Conservation (phyloP, 2,888 invertebrate species). For the Trichopoda pennipes region DNA sequence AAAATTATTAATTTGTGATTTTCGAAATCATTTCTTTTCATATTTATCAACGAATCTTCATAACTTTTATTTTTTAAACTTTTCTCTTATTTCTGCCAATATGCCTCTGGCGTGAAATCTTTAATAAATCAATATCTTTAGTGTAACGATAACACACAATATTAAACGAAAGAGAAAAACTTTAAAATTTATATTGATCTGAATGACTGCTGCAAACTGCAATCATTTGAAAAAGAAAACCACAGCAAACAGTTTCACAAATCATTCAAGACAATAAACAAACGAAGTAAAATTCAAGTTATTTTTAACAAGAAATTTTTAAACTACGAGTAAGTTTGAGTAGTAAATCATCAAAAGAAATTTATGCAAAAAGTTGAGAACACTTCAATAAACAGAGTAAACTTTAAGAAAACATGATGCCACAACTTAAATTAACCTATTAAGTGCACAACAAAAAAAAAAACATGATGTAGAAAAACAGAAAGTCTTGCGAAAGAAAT, state of each 20-base stretch:
- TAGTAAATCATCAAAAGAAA: slow-evolving; percentile 17
- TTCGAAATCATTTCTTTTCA: no score
- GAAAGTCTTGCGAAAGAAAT: no score
- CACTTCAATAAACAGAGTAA: slow-evolving; percentile 37
- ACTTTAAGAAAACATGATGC: slow-evolving; percentile 30
- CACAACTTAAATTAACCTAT: slow-evolving; percentile 41
- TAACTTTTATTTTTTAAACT: neutral
- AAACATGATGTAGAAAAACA: no score
- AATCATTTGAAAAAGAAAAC: slow-evolving; percentile 7
- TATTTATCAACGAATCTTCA: neutral
- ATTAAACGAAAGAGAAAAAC: slow-evolving; percentile 24
- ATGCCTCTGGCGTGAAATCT: slow-evolving; percentile 62
- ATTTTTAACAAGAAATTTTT: slow-evolving; percentile 42
- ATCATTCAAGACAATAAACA: slow-evolving; percentile 27
- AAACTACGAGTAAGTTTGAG: slow-evolving; percentile 10
- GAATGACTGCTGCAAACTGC: slow-evolving; percentile 23
- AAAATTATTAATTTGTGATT: no score
- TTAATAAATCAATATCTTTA: slow-evolving; percentile 63
- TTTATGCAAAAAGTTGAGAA: slow-evolving; percentile 13
- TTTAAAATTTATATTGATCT: slow-evolving; percentile 49
- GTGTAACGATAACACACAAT: slow-evolving; percentile 33
- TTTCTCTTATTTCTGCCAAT: neutral
- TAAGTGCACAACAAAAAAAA: neutral
- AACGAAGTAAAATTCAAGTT: slow-evolving; percentile 15
- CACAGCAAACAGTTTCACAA: slow-evolving; percentile 38